Base-by-base conservation (phyloP, 2,113 vertebrate species). In the Pomatorhinus ruficollis region DNA sequence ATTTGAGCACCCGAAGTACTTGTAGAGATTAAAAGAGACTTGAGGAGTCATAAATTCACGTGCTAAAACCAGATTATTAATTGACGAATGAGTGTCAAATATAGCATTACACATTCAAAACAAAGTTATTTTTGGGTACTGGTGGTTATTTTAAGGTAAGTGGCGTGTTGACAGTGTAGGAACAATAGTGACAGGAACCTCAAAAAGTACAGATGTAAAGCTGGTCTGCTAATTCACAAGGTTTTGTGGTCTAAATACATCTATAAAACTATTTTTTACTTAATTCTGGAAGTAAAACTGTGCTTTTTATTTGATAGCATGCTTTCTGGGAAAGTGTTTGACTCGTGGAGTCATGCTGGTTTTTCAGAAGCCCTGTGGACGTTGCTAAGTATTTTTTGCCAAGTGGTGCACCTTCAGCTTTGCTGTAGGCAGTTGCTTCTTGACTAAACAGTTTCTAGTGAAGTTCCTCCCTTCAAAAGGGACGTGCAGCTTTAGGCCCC, bases 121-220 rank as follows among this genome's bases (percentile, higher is more conserved):
- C 8, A 2, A 91, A 90, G 84, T 45, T 96, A 56, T 85, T 94
- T 93, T 85, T 27, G 49, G 45, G 6, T 80, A 15, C 53, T 79
- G 61, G 9, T 85, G 61, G 70, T 89, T 91, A 82, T 93, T 96
- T 89, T 87, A 71, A 91, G 39, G 30, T 66, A 80, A 86, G 21
- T 88, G 82, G 11, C 33, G 15, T 80, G 50, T 45, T 92, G 75
- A 49, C 30, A 86, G 54, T 11, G 0, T 69, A 59, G 76, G 47
- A 89, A 35, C 23, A 61, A 39, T 74, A 77, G 63, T 5, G 27
- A 72, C 17, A 69, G 49, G 52, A 60, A 59, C 47, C 35, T 85
- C 27, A 60, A 44, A 76, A 83, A 19, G 23, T 91, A 28, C 23
- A 54, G 42, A 47, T 39, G 14, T 76, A n/a, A 63, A 84, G 44